These are phyloP conservation scores for Pachycephala philippinensis DNA, from an alignment of 2,113 vertebrate genomes.

Conservation along the genomic window DNA sequence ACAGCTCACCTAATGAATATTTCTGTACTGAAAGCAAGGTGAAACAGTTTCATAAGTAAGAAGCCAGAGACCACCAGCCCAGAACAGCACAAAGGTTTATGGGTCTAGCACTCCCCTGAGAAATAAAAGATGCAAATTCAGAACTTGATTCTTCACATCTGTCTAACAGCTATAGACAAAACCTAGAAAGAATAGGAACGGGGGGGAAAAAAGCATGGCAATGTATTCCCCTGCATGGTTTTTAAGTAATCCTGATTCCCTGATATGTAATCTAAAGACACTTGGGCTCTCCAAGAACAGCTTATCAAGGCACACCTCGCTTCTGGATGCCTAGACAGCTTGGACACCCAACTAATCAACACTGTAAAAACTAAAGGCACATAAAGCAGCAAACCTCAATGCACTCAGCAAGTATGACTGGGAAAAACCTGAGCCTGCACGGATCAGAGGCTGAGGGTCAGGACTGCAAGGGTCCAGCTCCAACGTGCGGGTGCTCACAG, in stretches of 20 bases:
- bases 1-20: background rate
- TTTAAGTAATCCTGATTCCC: background rate
- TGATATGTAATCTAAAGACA: background rate
- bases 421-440: background rate
- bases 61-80: background rate
- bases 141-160: background rate
- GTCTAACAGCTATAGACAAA: background rate
- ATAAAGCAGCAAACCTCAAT: background rate
- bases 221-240: background rate
- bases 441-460: background rate
- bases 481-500: fast-evolving
- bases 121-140: background rate
- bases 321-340: background rate
- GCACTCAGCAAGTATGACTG: background rate
- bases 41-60: background rate
- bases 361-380: background rate
- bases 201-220: background rate
- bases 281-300: background rate
- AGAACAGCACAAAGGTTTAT: background rate
- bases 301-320: background rate
- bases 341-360: background rate
- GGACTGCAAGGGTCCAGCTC: background rate
- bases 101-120: background rate
- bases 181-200: background rate
- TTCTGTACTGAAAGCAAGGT: background rate